Evolutionary conservation across 2,797 vertebrate species (phyloP).

Genomic region (Chiloscyllium punctatum): DNA sequence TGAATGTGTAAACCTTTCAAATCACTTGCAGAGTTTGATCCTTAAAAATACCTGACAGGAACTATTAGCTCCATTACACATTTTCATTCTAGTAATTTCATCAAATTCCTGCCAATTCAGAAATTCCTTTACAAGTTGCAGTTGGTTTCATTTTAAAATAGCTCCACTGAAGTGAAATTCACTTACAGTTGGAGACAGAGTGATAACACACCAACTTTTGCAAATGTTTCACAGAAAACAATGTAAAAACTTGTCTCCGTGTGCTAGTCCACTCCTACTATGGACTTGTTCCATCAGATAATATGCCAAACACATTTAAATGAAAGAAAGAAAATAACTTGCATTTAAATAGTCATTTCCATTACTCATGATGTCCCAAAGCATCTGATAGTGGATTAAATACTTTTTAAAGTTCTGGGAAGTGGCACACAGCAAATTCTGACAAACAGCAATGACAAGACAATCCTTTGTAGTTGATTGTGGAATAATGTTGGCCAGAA

Average conservation of each 20-base stretch:
- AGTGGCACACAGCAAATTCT: background rate
- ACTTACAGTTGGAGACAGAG: background rate
- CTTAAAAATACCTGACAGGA: background rate
- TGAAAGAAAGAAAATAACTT: background rate
- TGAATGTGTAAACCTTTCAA: background rate
- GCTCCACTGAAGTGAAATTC: background rate
- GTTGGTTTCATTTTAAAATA: background rate
- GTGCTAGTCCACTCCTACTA: background rate
- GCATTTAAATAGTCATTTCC: background rate
- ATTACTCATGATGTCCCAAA: background rate
- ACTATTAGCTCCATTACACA: background rate
- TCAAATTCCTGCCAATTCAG: background rate
- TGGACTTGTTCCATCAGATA: background rate
- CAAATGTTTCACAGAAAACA: background rate
- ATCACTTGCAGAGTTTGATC: background rate
- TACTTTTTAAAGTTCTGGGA: background rate
- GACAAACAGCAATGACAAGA: background rate
- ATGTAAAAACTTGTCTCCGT: background rate
- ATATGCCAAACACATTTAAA: background rate
- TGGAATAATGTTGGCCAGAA: background rate
- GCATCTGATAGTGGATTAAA: background rate
- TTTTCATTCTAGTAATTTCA: background rate
- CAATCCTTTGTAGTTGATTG: background rate
- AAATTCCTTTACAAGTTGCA: background rate
- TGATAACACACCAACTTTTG: background rate